phyloP scores from a whole-genome alignment of 2,113 vertebrate genomes.

The Serilophus lunatus region DNA sequence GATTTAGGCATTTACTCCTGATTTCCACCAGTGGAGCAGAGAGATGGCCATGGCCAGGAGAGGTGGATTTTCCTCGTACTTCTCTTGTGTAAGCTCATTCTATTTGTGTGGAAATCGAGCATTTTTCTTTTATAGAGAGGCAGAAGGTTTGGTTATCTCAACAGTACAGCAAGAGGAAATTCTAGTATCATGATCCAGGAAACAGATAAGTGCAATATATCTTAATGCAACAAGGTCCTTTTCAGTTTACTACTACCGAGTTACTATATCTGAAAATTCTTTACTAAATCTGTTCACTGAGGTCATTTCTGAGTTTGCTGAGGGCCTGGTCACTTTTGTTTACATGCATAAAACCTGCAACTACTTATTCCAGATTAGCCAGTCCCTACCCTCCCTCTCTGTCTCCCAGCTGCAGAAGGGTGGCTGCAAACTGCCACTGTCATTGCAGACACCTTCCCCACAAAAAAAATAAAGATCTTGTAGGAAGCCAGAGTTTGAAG shows the following conservation, averaged over 20 bases:
- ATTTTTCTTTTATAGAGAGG: neutral
- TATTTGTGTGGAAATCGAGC: neutral
- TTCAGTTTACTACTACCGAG: neutral
- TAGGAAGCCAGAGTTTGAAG: neutral
- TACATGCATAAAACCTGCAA: slow-evolving; percentile 62
- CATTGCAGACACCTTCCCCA: neutral
- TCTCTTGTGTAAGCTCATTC: neutral
- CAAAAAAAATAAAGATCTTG: neutral
- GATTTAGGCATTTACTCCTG: neutral
- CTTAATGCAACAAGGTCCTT: neutral
- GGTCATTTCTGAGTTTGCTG: neutral
- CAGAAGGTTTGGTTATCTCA: neutral
- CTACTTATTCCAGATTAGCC: slow-evolving; percentile 37
- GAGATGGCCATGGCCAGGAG: neutral
- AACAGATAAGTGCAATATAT: neutral
- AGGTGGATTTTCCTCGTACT: neutral
- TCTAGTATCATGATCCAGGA: neutral
- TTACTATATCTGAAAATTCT: neutral
- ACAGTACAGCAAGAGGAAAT: neutral
- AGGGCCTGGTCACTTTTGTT: slow-evolving; percentile 51
- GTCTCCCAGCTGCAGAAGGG: neutral
- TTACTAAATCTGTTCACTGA: neutral
- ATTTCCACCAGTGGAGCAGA: neutral
- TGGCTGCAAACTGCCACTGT: neutral
- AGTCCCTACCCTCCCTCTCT: neutral